Conservation (phyloP, 1,140 invertebrate genomes). For the Rhynchophorus ferrugineus region DNA sequence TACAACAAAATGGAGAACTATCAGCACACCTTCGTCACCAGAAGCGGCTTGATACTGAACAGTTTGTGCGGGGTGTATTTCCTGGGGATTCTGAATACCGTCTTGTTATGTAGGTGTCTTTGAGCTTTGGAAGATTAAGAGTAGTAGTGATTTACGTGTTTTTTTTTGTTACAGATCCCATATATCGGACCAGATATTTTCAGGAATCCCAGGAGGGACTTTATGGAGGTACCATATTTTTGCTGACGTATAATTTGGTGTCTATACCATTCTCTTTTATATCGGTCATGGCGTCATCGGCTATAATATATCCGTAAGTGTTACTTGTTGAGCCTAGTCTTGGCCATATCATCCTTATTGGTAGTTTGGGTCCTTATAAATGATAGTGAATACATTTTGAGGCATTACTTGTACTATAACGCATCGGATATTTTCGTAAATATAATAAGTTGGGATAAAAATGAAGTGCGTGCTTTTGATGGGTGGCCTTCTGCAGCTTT, state of each 20-base stretch:
- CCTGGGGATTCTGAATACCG: constrained; percentile 69
- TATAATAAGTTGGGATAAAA: too few species aligned
- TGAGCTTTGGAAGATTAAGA: not conserved
- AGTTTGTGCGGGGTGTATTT: constrained; percentile 70
- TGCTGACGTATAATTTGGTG: constrained; percentile 70
- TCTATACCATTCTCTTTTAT: constrained; percentile 74
- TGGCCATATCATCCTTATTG: not conserved
- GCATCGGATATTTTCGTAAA: too few species aligned
- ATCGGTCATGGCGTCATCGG: constrained; percentile 54
- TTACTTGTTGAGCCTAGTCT: not conserved
- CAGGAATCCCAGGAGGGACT: constrained; percentile 81
- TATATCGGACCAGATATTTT: constrained; percentile 80
- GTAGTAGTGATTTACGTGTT: not conserved
- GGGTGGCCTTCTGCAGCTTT: too few species aligned
- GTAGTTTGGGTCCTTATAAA: too few species aligned
- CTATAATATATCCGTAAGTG: constrained; percentile 67
- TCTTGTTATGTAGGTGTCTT: constrained; percentile 63
- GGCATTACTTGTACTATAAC: too few species aligned
- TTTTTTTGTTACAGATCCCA: constrained; percentile 54
- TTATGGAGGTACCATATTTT: constrained; percentile 76
- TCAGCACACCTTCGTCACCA: constrained; percentile 66
- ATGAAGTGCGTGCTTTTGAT: too few species aligned
- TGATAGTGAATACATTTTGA: too few species aligned
- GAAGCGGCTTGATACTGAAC: constrained; percentile 76
- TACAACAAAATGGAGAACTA: constrained; percentile 64